Evolutionary conservation across 2,888 invertebrate species (phyloP), one percentile per base, ranked within the genome.

Genomic region (Diadromus collaris): DNA sequence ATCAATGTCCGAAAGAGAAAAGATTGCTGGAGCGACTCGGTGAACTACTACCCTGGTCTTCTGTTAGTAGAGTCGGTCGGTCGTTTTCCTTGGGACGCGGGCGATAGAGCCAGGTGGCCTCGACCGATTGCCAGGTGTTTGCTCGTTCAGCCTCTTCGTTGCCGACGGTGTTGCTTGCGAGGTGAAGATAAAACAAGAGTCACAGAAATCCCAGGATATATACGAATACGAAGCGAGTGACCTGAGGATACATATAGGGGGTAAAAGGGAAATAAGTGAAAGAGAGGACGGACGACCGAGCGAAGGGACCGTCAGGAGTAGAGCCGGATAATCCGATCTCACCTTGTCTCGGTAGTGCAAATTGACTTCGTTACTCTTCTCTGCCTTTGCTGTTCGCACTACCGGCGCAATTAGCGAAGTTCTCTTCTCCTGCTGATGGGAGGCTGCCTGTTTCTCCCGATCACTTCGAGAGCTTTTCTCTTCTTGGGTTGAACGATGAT

Each of bases 401-500:
- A 48, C 75, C 69, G 67, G 44, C 70, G 80, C 84, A 86, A 87
- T 87, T 86, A 87, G 84, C 76, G 78, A 86, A 86, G 83, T 79
- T 84, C 79, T 83, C 41, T 61, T 63, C 46, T 38, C 60, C 56
- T 61, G 10, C 56, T 19, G n/a, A 41, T 48, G 61, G 64, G 65
- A 65, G 60, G 21, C 60, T 60, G 16, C 21, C 64, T 7, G 10
- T 34, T n/a, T 21, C 27, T 19, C 65, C 24, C 56, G 34, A 16
- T 32, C 32, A 10, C 13, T 2, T 27, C n/a, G 21, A 13, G n/a
- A 7, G 13, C 56, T 6, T 58, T 38, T 19, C 13, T 60, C 41
- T 4, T 13, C n/a, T 5, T 29, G 41, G 24, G 46, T 13, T 19
- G 58, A 51, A 41, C 68, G 27, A 58, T 51, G 58, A 27, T 65